phyloP scores from a whole-genome alignment of 1,140 invertebrate species.

The Metopolophium dirhodum region DNA sequence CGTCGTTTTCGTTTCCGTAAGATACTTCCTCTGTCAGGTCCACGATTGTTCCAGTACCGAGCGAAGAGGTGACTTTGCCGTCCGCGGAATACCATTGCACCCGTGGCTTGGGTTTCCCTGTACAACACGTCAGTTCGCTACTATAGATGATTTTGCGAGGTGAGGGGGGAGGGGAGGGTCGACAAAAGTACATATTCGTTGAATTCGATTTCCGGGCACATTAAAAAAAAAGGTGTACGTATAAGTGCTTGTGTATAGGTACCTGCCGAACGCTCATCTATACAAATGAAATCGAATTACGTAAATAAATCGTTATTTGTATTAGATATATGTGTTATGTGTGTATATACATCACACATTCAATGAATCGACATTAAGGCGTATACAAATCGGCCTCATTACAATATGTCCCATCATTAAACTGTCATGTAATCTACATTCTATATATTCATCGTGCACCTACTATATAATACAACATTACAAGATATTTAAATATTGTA shows the following conservation, averaged over 20 bases:
- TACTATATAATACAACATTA: neutral
- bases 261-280: neutral
- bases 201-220: neutral
- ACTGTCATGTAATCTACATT: neutral
- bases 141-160: neutral
- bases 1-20: neutral
- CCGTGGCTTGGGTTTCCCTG: conserved; percentile 41
- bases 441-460: neutral
- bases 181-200: neutral
- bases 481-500: neutral
- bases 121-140: neutral
- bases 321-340: neutral
- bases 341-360: neutral
- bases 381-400: neutral
- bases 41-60: neutral
- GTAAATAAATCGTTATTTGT: neutral
- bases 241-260: neutral
- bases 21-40: neutral
- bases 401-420: neutral
- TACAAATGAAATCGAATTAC: neutral
- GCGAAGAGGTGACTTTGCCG: neutral
- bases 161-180: too few relatives aligned
- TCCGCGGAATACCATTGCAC: conserved; percentile 41
- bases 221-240: neutral
- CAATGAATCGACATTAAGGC: neutral